These are phyloP conservation scores for Limnephilus marmoratus DNA, from an alignment of 2,888 invertebrate genomes.

Conservation along the genomic window DNA sequence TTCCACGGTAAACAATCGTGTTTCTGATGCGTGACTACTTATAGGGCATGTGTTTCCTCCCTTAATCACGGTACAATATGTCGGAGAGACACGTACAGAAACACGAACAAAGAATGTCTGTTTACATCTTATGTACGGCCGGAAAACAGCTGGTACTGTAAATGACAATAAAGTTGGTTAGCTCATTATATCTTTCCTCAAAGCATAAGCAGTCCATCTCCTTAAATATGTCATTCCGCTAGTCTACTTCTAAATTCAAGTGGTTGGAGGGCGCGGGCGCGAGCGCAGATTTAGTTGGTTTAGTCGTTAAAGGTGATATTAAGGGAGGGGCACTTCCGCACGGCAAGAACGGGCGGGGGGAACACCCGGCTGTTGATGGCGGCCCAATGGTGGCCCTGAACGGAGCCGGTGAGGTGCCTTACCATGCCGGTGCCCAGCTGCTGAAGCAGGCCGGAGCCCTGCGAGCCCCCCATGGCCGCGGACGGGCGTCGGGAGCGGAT, in stretches of 20 bases:
- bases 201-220: conserved; percentile 41
- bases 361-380: conserved; percentile 73
- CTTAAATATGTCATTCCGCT: conserved; percentile 58
- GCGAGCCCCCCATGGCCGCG: conserved; percentile 83
- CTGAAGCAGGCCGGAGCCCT: conserved; percentile 88
- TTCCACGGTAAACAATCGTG: conserved; percentile 15
- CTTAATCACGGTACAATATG: conserved; percentile 25
- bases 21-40: conserved; percentile 37
- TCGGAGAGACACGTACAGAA: conserved; percentile 40
- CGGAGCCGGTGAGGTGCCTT: conserved; percentile 86
- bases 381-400: conserved; percentile 76
- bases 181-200: conserved; percentile 43
- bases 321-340: conserved; percentile 87
- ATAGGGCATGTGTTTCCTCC: conserved; percentile 25
- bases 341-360: conserved; percentile 74
- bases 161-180: conserved; percentile 68
- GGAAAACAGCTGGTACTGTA: conserved; percentile 83
- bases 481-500: conserved; percentile 86
- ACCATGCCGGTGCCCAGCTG: conserved; percentile 96
- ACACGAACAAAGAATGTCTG: conserved; percentile 52
- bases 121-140: conserved; percentile 77
- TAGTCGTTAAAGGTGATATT: conserved; percentile 83
- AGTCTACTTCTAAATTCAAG: conserved; percentile 40
- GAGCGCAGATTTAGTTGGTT: conserved; percentile 59
- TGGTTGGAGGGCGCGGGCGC: not conserved